Base-by-base conservation (phyloP, 2,113 vertebrate species). In the Notarius lentiginosus region DNA sequence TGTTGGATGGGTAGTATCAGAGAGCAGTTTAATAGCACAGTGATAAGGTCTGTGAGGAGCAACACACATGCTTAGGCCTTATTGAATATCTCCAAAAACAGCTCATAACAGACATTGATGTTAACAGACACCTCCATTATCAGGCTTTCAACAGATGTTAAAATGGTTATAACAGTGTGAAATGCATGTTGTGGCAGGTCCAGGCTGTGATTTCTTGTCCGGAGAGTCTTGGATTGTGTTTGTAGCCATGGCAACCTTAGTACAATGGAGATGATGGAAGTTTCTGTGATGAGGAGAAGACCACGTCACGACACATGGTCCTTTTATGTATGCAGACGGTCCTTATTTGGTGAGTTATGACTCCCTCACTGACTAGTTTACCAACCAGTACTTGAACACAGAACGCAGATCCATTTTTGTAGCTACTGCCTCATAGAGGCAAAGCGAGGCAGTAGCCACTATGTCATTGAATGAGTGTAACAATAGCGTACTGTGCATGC, bases 261-360 rank as follows among this genome's bases (percentile, higher is more conserved):
- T 65, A 65, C 60, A 51, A 24, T 82, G 11, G 41, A 15, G 18
- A 82, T 82, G 80, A 65, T 82, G 81, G 61, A 65, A 66, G 81
- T 83, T 83, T 66, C 61, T 15, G 1, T 53, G 63, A 83, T 83
- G 61, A 53, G 47, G 41, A 18, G 15, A 20, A 7, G 17, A 24
- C 2, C 20, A 27, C 60, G 65, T 66, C 22, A 82, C 58, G 49
- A 24, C 66, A 12, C 20, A 8, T 65, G 20, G 20, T 15, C 34
- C 41, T 63, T 47, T 65, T 49, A 82, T 82, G 22, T 49, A 66
- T 66, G 60, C 60, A 82, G 30, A 55, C 20, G 58, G 58, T 47
- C 34, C 58, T 82, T 82, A 82, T 63, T 22, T 14, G 58, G 34
- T 47, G n/a, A 63, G 30, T 82, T 58, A 47, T 47, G 11, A 47